These are phyloP conservation scores for Drosophila macrothrix DNA, from an alignment of 2,888 invertebrate genomes.

Conservation along the genomic window DNA sequence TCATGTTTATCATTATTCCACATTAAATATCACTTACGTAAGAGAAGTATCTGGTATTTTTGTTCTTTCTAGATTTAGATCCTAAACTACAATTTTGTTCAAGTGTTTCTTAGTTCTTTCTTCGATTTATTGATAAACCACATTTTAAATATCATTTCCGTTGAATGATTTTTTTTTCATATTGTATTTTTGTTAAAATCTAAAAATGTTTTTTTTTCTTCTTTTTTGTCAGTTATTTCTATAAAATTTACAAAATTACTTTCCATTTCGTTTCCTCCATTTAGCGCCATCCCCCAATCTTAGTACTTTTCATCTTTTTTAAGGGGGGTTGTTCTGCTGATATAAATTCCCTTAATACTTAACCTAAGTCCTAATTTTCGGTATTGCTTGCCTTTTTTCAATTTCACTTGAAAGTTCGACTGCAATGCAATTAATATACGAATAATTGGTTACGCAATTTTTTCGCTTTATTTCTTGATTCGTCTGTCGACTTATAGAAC, in stretches of 20 bases:
- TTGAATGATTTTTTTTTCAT: constrained; percentile 33
- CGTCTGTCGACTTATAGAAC: constrained; percentile 78
- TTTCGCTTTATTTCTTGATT: constrained; percentile 54
- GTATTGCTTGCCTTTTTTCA: constrained; percentile 30
- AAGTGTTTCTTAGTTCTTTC: constrained; percentile 46
- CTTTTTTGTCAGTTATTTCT: constrained; percentile 69
- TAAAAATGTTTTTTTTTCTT: constrained; percentile 54
- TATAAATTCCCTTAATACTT: constrained; percentile 67
- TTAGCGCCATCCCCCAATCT: constrained; percentile 18
- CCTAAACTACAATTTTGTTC: constrained; percentile 75
- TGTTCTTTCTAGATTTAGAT: constrained; percentile 54
- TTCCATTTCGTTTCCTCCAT: constrained; percentile 58
- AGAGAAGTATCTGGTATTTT: constrained; percentile 69
- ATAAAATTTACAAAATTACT: constrained; percentile 83
- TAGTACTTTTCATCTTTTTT: constrained; percentile 33
- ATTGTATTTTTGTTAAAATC: constrained; percentile 41
- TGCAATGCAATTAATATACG: constrained; percentile 52
- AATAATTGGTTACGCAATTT: constrained; percentile 61
- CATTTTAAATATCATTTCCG: constrained; percentile 25
- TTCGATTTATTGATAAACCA: constrained; percentile 62
- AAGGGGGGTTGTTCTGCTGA: constrained; percentile 27
- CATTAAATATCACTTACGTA: constrained; percentile 78
- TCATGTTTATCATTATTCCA: constrained; percentile 57
- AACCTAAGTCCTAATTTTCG: constrained; percentile 56
- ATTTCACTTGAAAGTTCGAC: constrained; percentile 59